Base-by-base conservation (phyloP, 2,113 vertebrate genomes). In the Apodemus sylvaticus region DNA sequence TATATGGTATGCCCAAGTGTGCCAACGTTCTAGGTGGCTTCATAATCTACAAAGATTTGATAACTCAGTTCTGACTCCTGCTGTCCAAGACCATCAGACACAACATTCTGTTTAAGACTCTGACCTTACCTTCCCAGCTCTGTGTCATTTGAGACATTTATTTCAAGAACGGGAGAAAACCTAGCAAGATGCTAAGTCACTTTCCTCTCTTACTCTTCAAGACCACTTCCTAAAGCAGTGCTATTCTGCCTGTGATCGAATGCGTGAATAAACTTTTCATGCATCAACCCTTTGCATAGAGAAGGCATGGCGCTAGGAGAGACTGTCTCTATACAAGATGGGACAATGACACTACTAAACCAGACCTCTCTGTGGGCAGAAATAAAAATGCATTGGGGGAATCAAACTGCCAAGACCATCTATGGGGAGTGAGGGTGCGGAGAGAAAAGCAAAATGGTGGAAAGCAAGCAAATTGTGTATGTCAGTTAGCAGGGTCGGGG, bases 101-200 rank as follows among this genome's bases (percentile, higher is more conserved):
- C n/a, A 79, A 79, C 74, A 93, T 48, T 77, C 34, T 36, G 58
- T 11, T 60, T n/a, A 60, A 34, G 82, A 90, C 42, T 94, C 55
- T 60, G 19, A 77, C 9, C 60, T 85, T 48, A 78, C 60, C 68
- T 92, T 85, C 90, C 60, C n/a, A 60, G 22, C n/a, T 93, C 34
- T 64, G 51, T 20, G 13, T 81, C 34, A 88, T 82, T 39, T 83
- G 42, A 97, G 86, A 24, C 93, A 17, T 51, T 94, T 71, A 89
- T 45, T 66, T 94, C 31, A 45, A 31, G 20, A 81, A 11, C 12
- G 12, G 11, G 58, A 87, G 39, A 60, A 94, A 94, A 71, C 12
- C 11, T 2, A n/a, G 17, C 3, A 31, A 42, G 51, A 76, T 82
- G 24, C 42, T 81, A 64, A 85, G 36, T 85, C 90, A 17, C 36